Percentiles rank a stretch among this genome's conserved stretches.
These are phyloP conservation scores for Florisuga fusca DNA, from an alignment of 2,797 vertebrate genomes.

Conservation along the genomic window DNA sequence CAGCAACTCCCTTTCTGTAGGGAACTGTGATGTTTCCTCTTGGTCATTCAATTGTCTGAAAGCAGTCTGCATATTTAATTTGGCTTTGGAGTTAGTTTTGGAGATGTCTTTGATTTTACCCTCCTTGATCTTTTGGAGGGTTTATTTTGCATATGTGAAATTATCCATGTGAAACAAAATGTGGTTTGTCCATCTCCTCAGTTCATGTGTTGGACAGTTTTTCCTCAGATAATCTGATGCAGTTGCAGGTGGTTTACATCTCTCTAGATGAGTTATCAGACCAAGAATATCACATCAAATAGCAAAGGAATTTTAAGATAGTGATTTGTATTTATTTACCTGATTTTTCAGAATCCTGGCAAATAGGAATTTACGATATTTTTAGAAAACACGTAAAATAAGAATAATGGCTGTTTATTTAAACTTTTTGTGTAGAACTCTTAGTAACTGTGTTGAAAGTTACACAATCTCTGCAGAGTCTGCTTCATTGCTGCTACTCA, in stretches of 20 bases:
- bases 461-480: constrained; percentile 7
- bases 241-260: not conserved
- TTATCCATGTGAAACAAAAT: not conserved
- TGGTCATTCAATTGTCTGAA: not conserved
- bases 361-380: not conserved
- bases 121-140: not conserved
- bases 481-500: constrained; percentile 26
- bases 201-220: not conserved
- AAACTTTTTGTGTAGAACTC: not conserved
- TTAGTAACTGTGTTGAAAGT: constrained; percentile 22
- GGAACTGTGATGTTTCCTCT: not conserved
- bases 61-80: not conserved
- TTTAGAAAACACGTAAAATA: not conserved
- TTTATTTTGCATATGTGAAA: not conserved
- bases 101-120: not conserved
- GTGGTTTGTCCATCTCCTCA: not conserved
- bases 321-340: constrained; percentile 17
- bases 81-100: not conserved
- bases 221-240: not conserved
- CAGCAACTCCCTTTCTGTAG: not conserved
- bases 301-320: not conserved
- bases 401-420: not conserved
- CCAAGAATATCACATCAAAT: not conserved
- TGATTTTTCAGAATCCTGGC: not conserved
- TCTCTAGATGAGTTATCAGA: not conserved